Conservation (phyloP, 1,140 invertebrate genomes). For the Meloidogyne floridensis region DNA sequence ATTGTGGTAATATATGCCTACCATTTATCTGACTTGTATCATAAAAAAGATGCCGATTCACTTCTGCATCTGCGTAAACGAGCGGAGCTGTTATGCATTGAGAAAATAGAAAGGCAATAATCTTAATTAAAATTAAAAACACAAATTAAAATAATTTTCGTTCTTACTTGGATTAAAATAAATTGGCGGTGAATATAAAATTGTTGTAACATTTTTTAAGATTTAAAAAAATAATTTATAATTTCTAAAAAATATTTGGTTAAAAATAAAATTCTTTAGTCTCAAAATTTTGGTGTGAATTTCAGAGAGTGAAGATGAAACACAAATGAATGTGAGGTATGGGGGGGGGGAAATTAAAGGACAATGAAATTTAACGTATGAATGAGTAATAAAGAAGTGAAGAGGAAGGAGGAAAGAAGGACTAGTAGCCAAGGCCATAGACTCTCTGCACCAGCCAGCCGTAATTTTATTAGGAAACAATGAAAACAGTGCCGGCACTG, state of each 20-base stretch:
- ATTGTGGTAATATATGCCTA: not conserved
- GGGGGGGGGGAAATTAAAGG: not conserved
- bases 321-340: not conserved
- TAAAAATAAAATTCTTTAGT: not conserved
- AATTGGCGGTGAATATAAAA: not conserved
- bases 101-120: not conserved
- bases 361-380: constrained; percentile 9
- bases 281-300: not conserved
- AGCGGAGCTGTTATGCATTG: not conserved
- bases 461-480: not conserved
- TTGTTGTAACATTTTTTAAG: not conserved
- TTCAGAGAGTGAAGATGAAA: constrained; percentile 9
- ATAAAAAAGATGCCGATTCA: not conserved
- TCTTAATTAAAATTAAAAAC: not conserved
- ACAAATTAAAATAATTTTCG: not conserved
- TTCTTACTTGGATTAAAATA: not conserved
- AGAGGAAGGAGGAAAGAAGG: constrained; percentile 4
- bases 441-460: not conserved
- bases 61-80: not conserved
- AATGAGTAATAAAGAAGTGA: not conserved
- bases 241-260: no score
- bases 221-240: not conserved
- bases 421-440: not conserved
- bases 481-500: not conserved
- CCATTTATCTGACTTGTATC: not conserved